Conservation (phyloP, 2,888 invertebrate species). For the Barypeithes pellucidus region DNA sequence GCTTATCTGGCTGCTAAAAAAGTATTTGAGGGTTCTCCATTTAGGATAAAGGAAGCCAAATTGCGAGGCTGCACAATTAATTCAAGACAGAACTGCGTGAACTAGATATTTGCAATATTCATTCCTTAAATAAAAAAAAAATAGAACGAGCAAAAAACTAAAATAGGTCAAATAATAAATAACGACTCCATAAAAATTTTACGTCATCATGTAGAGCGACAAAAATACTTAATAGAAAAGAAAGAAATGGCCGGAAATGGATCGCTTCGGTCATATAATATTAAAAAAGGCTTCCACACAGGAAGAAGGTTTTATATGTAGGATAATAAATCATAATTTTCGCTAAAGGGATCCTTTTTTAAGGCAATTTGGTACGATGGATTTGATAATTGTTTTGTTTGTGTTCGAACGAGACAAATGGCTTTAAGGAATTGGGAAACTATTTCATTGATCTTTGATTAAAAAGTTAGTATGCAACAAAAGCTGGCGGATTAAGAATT, state of each 20-base stretch:
- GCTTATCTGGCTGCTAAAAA: too few species aligned
- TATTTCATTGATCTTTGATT: too few species aligned
- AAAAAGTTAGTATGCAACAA: too few species aligned
- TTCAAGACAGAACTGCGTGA: too few species aligned
- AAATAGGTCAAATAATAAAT: neutral
- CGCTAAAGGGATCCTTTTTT: conserved; percentile 51
- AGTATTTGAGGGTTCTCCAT: too few species aligned
- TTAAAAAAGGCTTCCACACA: conserved; percentile 43
- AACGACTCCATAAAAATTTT: conserved; percentile 1
- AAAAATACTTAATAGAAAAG: conserved; percentile 52
- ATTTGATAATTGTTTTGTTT: conserved; percentile 47
- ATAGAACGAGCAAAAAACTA: too few species aligned
- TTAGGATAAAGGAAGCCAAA: too few species aligned
- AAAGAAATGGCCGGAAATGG: conserved; percentile 50
- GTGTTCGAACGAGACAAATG: conserved; percentile 30
- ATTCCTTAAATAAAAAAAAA: too few species aligned
- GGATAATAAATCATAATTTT: conserved; percentile 52
- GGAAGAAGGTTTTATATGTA: conserved; percentile 50
- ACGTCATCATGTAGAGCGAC: conserved; percentile 27
- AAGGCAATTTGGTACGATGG: conserved; percentile 48
- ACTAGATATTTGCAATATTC: too few species aligned
- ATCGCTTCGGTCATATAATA: conserved; percentile 50
- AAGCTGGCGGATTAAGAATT: too few species aligned
- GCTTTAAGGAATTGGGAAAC: conserved; percentile 15
- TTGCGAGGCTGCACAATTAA: too few species aligned